Base-by-base conservation (phyloP, 1,140 invertebrate genomes). In the Dryas iulia region DNA sequence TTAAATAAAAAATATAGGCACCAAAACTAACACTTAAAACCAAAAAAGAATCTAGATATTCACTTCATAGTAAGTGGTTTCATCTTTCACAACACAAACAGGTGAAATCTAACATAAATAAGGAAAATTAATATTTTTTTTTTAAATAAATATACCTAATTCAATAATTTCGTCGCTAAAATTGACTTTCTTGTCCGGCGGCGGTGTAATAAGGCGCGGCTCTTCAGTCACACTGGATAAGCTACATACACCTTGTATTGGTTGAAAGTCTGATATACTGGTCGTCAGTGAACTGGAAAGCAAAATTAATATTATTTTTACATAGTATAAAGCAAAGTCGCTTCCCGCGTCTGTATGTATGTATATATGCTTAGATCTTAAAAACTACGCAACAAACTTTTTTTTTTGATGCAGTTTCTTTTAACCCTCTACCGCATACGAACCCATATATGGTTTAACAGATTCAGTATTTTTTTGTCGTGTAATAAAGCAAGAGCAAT, bases 81-180 rank as follows among this genome's bases (percentile, higher is more conserved):
- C 18, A 47, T 47, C 6, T 6, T 47, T 18, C 18, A 47, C 10
- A 47, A 28, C 26, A 28, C 26, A 28, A 28, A 28, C 26, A 28
- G 26, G 6, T 28, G 26, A 31, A 31, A 7, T 1, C 10, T 31
- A 31, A 31, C n/a, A n/a, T 31, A 31, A 3, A 7, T 7, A 4
- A 31, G n/a, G n/a, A 31, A 31, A 7, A 31, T 31, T 31, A 31
- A 31, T 1, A 31, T n/a, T n/a, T n/a, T n/a, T n/a, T n/a, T n/a
- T n/a, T n/a, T 8, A 31, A 31, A 79, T 66, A 30, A 18, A 63
- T 62, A 69, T 76, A 89, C 87, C 80, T 53, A 90, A 60, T 66
- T 86, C 80, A 65, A 90, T 87, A 24, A 90, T 64, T 69, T 90
- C 87, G 18, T 82, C 79, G 10, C 53, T 60, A n/a, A 79, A 78